Conservation (phyloP, 2,888 invertebrate genomes). For the Polydrusus cervinus region DNA sequence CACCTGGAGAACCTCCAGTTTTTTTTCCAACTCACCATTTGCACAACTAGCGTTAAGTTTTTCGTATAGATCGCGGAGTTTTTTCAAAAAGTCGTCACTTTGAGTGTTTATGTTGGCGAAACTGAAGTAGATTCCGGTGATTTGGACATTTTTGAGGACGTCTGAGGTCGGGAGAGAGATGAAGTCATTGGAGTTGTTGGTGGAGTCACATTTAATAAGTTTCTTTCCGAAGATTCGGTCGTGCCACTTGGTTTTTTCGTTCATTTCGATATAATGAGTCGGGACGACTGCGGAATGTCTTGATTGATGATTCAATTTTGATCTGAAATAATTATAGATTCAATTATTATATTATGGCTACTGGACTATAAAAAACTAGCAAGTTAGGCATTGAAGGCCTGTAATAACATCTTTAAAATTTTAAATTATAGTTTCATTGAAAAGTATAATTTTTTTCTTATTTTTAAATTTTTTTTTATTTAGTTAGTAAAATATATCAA, state of each 20-base stretch:
- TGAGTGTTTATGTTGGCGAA: conserved; percentile 81
- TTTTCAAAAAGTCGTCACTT: conserved; percentile 80
- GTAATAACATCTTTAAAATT: too few relatives aligned
- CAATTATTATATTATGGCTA: too few relatives aligned
- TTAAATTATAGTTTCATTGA: too few relatives aligned
- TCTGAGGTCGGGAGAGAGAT: conserved; percentile 72
- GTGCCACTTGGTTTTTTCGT: conserved; percentile 73
- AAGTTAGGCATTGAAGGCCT: too few relatives aligned
- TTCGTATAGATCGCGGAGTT: conserved; percentile 76
- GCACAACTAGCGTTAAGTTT: conserved; percentile 63
- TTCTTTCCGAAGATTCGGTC: conserved; percentile 77
- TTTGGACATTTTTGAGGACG: conserved; percentile 73
- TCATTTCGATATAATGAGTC: conserved; percentile 37
- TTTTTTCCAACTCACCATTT: conserved; percentile 64
- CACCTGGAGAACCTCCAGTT: conserved; percentile 79
- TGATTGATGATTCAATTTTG: not conserved
- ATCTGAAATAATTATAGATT: conserved; percentile 20
- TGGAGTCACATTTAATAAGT: conserved; percentile 72
- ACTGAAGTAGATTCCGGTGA: conserved; percentile 81
- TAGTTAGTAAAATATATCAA: too few relatives aligned
- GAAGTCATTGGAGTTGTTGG: conserved; percentile 71
- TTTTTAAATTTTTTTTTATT: too few relatives aligned
- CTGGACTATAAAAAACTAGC: too few relatives aligned
- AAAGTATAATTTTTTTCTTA: too few relatives aligned
- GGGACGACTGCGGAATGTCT: not conserved